phyloP scores from a whole-genome alignment of 2,113 vertebrate species.

The Ophthalmotilapia sp. region DNA sequence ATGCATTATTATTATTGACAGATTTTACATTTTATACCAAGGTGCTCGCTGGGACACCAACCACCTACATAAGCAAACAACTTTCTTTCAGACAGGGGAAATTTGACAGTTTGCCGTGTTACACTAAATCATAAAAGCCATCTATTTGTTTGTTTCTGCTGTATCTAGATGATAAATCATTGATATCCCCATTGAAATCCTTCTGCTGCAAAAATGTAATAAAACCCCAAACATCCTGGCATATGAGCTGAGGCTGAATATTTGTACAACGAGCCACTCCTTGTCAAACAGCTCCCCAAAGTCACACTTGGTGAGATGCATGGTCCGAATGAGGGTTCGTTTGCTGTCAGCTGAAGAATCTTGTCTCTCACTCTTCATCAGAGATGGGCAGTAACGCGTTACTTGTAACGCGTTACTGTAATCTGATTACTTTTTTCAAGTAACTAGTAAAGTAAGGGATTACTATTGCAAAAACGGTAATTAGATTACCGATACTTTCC shows the following conservation, averaged over 20 bases:
- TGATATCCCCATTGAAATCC: background rate
- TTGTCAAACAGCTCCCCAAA: conserved; percentile 16
- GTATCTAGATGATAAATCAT: conserved; percentile 19
- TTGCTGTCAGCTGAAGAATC: background rate
- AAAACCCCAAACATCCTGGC: conserved; percentile 21
- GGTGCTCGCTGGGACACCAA: background rate
- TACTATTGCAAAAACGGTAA: no score
- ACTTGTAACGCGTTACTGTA: no score
- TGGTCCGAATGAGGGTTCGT: background rate
- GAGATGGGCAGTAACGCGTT: no score
- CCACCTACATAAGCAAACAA: background rate
- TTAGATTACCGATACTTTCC: no score
- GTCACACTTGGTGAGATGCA: background rate
- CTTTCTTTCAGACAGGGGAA: background rate
- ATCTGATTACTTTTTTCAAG: no score
- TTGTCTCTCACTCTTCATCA: background rate
- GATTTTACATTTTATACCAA: background rate
- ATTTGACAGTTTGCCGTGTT: conserved; percentile 3
- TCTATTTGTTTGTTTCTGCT: conserved; percentile 29
- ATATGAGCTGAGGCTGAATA: conserved; percentile 22
- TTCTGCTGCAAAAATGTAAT: conserved; percentile 19
- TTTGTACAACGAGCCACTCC: conserved; percentile 1
- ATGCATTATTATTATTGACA: background rate
- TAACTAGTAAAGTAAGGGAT: no score
- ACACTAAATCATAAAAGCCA: background rate